These are phyloP conservation scores for Neostethus bicornis DNA, from an alignment of 2,797 vertebrate genomes.

Conservation along the genomic window DNA sequence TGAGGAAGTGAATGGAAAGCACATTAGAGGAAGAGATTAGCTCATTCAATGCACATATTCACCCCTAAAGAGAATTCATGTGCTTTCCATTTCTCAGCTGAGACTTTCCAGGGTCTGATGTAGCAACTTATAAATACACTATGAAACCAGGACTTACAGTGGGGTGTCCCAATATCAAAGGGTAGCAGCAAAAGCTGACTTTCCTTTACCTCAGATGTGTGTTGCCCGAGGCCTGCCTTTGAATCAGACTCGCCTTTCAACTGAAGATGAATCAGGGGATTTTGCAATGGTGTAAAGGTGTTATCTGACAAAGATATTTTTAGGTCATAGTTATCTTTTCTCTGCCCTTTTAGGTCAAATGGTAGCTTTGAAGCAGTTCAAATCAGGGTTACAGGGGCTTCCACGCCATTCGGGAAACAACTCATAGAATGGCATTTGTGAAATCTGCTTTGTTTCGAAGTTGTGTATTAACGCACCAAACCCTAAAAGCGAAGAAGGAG, in stretches of 20 bases:
- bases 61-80: conserved; percentile 26
- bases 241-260: conserved; percentile 55
- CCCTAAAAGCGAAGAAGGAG: conserved; percentile 58
- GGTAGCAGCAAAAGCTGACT: conserved; percentile 56
- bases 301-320: conserved; percentile 52
- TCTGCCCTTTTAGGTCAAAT: conserved; percentile 37
- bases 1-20: conserved; percentile 60
- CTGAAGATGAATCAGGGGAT: conserved; percentile 62
- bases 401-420: conserved; percentile 20
- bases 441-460: conserved; percentile 13
- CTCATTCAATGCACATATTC: conserved; percentile 38
- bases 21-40: conserved; percentile 52
- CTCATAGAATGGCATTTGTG: conserved; percentile 10
- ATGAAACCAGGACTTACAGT: conserved; percentile 45
- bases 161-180: conserved; percentile 62
- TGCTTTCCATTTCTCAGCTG: conserved; percentile 37
- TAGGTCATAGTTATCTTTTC: conserved; percentile 38
- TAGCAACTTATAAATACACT: conserved; percentile 52
- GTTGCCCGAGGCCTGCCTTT: conserved; percentile 62
- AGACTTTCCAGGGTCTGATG: conserved; percentile 44
- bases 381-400: conserved; percentile 23
- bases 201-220: conserved; percentile 51
- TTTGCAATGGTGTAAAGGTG: conserved; percentile 37
- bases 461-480: conserved; percentile 33
- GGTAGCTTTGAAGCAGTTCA: conserved; percentile 42